Base-by-base conservation (phyloP, 2,113 vertebrate species). In the Mobula hypostoma region DNA sequence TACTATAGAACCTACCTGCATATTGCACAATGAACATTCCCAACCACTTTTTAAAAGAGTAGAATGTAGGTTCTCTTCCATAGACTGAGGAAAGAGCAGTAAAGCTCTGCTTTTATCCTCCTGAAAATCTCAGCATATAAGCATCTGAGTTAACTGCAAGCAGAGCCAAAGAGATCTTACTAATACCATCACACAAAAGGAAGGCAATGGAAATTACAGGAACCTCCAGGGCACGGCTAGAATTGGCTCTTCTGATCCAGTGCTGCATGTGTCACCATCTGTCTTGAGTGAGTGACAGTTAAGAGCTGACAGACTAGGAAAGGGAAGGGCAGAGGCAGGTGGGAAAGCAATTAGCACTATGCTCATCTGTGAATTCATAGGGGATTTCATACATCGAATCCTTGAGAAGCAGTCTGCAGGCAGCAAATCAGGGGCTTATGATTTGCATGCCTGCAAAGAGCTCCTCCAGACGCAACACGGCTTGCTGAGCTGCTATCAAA, bases 11-110 rank as follows among this genome's bases (percentile, higher is more conserved):
- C 83, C 72, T 95, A 97, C 97, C 97, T 96, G 96, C 9, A 0
- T 96, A 96, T 94, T 96, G 97, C 95, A 97, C 63, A 0, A 97
- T 95, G 94, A 97, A 97, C 97, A 97, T 95, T 94, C 95, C 95
- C 82, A 95, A 95, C 12, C 87, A 95, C 95, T 96, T 94, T 95
- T 93, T 93, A 48, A 95, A 93, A 95, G 95, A 95, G 94, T 74
- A 94, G 87, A 95, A 95, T 95, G 94, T 94, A 94, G 94, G 92
- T 94, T 93, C 70, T 93, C n/a, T 56, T 94, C 94, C 0, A 63
- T 14, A n/a, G 70, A 6, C 11, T 21, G 29, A 12, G 1, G 94
- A 58, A 0, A 29, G 0, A 94, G 94, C 0, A 78, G 72, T n/a
- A 24, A 95, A 94, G 96, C 95, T 95, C 94, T 94, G 94, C 94